Conservation (phyloP, 2,113 vertebrate genomes). For the Coracopsis vasa region DNA sequence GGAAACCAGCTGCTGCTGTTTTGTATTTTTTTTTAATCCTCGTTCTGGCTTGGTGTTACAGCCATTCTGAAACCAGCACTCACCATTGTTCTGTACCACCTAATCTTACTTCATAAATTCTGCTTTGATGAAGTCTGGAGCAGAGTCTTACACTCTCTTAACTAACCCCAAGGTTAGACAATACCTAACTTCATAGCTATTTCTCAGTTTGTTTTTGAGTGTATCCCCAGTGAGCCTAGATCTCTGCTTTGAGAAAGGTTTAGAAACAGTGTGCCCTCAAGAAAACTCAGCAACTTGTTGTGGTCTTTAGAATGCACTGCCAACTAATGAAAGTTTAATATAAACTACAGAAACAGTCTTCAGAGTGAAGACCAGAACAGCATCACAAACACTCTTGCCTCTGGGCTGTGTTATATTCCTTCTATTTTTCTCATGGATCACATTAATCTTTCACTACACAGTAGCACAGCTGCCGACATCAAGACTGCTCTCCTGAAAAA, state of each 20-base stretch:
- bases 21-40: background rate
- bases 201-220: background rate
- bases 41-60: background rate
- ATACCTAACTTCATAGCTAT: background rate
- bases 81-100: background rate
- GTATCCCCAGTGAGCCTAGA: background rate
- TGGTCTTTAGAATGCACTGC: background rate
- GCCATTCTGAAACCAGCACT: background rate
- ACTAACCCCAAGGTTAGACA: background rate
- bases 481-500: background rate
- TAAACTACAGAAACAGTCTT: background rate
- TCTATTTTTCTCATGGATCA: background rate
- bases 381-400: background rate
- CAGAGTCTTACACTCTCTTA: background rate
- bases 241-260: background rate
- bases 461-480: background rate
- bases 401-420: background rate
- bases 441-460: background rate
- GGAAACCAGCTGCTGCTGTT: background rate
- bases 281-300: background rate
- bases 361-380: background rate
- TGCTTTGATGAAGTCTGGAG: background rate
- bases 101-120: background rate
- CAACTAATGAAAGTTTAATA: slow-evolving; percentile 42
- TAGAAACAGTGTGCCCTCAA: background rate